Base-by-base conservation (phyloP, 2,888 invertebrate species). In the Flexamia atlantica region DNA sequence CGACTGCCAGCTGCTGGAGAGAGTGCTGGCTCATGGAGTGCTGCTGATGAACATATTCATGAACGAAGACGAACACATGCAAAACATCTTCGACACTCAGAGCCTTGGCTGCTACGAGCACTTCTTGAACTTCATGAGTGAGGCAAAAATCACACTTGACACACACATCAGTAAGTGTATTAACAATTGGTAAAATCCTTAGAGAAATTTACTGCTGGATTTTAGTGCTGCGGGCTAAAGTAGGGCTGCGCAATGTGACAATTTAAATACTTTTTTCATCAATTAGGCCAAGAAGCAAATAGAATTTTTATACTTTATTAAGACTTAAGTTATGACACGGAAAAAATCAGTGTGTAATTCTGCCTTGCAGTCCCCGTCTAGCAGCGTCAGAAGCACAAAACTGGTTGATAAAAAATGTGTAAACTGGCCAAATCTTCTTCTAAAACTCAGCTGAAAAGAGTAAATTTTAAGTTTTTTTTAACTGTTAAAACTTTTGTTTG, bases 71-170 rank as follows among this genome's bases (percentile, higher is more conserved):
- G 57, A 79, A 10, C 57, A 79, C 17, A 25, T 79, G 46, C 2
- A 25, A 5, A 57, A 32, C 32, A 32, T 50, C 57, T 53, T 57
- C 23, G 57, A 79, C 36, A 0, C 32, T 0, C 17, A 30, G 20
- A 79, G 79, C 20, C 50, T 53, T n/a, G 79, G 79, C 32, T 57
- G 50, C 36, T 79, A 79, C 28, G 79, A 79, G 25, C 57, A 32
- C 20, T 79, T 79, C 20, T 9, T 79, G 5, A n/a, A 32, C 32
- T 79, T 50, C 30, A 53, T 79, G 79, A 20, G 28, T 23, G 28
- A 28, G 1, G 5, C 64, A 28, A 64, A 28, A 2, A 28, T 64
- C 30, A 64, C 12, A 3, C 30, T 64, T 0, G 30, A 64, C 28
- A 64, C 14, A 1, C 28, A 25, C 25, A 64, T 30, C 9, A 28